Conservation (phyloP, 2,113 vertebrate genomes). For the Pithys albifrons region DNA sequence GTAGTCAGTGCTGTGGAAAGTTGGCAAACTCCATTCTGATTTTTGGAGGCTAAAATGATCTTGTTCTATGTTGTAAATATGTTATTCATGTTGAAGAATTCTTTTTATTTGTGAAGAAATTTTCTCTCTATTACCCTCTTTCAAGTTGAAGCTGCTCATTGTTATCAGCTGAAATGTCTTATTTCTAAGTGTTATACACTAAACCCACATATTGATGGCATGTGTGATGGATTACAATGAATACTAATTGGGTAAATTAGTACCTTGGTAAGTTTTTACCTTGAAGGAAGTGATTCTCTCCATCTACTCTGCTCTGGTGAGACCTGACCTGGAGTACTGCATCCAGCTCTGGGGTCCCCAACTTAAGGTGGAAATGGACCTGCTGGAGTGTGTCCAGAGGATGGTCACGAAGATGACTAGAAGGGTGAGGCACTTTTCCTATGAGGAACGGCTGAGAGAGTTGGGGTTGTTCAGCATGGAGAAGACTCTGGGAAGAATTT, state of each 20-base stretch:
- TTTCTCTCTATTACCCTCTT: neutral
- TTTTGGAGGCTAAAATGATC: neutral
- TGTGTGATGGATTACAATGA: neutral
- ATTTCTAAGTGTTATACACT: neutral
- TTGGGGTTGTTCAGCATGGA: neutral
- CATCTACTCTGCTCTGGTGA: neutral
- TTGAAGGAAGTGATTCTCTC: neutral
- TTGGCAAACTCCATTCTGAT: neutral
- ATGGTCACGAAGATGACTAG: neutral
- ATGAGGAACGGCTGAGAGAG: neutral
- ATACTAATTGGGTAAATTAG: neutral
- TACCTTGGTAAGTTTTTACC: neutral
- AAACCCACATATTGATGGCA: neutral
- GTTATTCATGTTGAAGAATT: neutral
- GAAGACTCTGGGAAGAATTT: neutral
- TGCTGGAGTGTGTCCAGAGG: neutral
- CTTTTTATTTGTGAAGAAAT: neutral
- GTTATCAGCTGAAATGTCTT: neutral
- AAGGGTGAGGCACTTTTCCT: neutral
- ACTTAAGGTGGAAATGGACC: neutral
- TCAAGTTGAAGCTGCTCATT: neutral
- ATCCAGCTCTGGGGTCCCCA: neutral
- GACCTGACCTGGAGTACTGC: neutral
- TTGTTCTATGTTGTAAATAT: neutral
- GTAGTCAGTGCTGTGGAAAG: neutral